Evolutionary conservation across 1,140 invertebrate species (phyloP), one percentile per base, ranked within the genome.

Genomic region (Camponotus vicinus): DNA sequence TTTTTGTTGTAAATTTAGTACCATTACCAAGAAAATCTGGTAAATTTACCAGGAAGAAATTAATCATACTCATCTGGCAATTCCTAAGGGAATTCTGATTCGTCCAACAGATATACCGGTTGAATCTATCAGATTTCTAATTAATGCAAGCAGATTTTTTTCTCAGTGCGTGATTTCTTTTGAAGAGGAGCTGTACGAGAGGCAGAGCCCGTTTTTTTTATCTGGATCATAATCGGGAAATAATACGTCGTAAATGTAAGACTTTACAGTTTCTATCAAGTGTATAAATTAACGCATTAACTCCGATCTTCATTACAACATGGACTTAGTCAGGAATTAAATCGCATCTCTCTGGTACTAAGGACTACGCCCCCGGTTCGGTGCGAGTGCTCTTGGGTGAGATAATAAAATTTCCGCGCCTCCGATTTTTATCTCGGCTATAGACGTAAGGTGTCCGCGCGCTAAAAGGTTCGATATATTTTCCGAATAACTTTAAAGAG

Each of bases 401-500:
- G 55, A 73, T 83, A 83, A 83, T 75, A 75, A 83, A 83, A 83
- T 49, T 83, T 18, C 79, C 69, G 55, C 42, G 40, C 42, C 52
- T 61, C 69, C 79, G 69, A 83, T 83, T 73, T 83, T 83, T 83
- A 83, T 83, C 69, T 75, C 69, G 15, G 49, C 27, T 4, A 49
- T 61, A 83, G 79, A 83, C 69, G 69, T 32, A 70, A 83, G 69
- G 42, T 83, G 69, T 75, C 79, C 79, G 79, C 79, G 69, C 79
- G 69, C 79, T 83, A 83, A 83, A 83, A 83, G 79, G 79, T 71
- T 63, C 67, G 69, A 83, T 83, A 83, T 83, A 83, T 83, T 83
- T 83, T 18, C 79, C 55, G 79, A 83, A 83, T 75, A 83, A 83
- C 79, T 83, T 83, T 83, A 83, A 83, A 83, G 49, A 52, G 49